These are phyloP conservation scores for Formica selysi DNA, from an alignment of 1,140 invertebrate species.

Conservation along the genomic window DNA sequence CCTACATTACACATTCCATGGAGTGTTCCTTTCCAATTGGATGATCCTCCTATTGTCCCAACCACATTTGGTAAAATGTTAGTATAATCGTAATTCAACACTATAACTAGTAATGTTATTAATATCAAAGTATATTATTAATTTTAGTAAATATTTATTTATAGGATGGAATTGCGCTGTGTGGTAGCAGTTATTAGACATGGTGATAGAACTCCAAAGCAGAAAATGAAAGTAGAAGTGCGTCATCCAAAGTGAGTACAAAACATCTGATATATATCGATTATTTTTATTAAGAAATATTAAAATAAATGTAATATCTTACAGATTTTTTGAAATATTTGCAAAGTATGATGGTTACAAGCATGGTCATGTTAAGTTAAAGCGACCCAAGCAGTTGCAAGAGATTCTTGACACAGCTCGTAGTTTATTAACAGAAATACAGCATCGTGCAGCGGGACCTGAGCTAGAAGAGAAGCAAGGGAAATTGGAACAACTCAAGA, in stretches of 20 bases:
- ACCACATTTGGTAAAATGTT: conserved; percentile 99
- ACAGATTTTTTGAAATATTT: conserved; percentile 99
- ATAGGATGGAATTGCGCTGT: conserved; percentile 98
- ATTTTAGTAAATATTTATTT: conserved; percentile 17
- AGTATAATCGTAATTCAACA: conserved; percentile 26
- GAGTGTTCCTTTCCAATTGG: conserved; percentile 98
- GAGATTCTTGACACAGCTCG: conserved; percentile 98
- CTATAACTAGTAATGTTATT: not conserved
- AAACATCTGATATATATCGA: not conserved
- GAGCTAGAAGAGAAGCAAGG: conserved; percentile 99
- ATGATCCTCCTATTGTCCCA: conserved; percentile 99
- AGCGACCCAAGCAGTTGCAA: conserved; percentile 98
- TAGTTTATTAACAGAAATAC: conserved; percentile 95
- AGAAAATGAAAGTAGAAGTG: conserved; percentile 99
- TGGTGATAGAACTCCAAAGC: conserved; percentile 99
- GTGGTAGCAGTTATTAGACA: conserved; percentile 99
- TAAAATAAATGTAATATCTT: conserved; percentile 2
- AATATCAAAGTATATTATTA: not conserved
- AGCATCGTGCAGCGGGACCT: conserved; percentile 93
- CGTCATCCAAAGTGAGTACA: conserved; percentile 95
- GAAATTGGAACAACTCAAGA: conserved; percentile 98
- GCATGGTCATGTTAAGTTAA: conserved; percentile 98
- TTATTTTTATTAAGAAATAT: not conserved
- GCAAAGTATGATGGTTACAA: conserved; percentile 98
- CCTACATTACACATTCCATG: conserved; percentile 98